These are phyloP conservation scores for Microhierax caerulescens DNA, from an alignment of 2,797 vertebrate genomes.

Conservation along the genomic window DNA sequence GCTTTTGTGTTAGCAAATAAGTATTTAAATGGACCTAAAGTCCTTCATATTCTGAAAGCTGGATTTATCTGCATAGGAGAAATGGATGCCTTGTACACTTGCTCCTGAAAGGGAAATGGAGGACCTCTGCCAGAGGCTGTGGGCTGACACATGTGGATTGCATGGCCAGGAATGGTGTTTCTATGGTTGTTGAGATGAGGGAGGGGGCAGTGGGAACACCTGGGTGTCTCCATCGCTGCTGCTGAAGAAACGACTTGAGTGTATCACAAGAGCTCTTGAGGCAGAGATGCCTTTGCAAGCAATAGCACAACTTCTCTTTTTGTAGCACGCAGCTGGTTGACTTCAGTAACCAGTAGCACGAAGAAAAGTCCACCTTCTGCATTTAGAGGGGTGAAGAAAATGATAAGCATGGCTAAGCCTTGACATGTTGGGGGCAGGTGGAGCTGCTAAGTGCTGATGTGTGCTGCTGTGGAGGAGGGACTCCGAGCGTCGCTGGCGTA, in stretches of 20 bases:
- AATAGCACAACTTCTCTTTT: neutral
- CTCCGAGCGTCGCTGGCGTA: neutral
- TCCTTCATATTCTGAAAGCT: conserved; percentile 6
- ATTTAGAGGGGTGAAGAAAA: neutral
- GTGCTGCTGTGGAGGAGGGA: neutral
- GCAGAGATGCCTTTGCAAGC: neutral
- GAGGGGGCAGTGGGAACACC: neutral
- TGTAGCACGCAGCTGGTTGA: accelerated
- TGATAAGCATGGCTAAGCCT: accelerated
- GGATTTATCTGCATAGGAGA: neutral
- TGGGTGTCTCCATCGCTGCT: neutral
- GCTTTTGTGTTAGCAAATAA: conserved; percentile 45
- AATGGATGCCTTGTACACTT: neutral
- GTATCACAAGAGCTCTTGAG: neutral
- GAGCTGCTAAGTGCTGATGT: neutral
- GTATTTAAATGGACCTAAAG: conserved; percentile 33
- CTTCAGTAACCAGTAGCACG: neutral
- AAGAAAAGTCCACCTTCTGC: neutral
- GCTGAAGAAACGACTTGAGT: neutral
- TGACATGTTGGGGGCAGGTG: neutral
- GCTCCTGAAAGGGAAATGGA: neutral
- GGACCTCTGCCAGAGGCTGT: neutral
- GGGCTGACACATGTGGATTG: neutral
- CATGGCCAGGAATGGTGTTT: accelerated
- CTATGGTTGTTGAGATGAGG: accelerated